phyloP scores from a whole-genome alignment of 2,888 invertebrate species.

The Drosophila fulvimacula region DNA sequence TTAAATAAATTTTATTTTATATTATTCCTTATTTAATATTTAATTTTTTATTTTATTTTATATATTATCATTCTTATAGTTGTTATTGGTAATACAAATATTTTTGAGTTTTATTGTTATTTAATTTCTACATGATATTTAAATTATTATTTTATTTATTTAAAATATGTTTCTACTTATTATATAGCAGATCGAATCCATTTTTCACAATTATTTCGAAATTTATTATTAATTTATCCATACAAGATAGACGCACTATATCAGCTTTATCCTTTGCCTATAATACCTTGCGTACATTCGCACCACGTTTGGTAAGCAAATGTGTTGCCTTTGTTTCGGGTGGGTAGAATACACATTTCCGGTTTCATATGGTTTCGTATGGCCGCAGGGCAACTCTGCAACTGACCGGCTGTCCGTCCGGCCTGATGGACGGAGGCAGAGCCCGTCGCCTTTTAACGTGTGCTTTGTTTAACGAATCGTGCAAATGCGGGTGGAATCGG shows the following conservation, averaged over 20 bases:
- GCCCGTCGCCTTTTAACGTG: slow-evolving; percentile 74
- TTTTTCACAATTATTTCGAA: too few relatives aligned
- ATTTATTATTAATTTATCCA: neutral
- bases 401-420: slow-evolving; percentile 53
- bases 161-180: too few relatives aligned
- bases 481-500: slow-evolving; percentile 83
- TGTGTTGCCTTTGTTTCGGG: slow-evolving; percentile 38
- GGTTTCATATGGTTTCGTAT: slow-evolving; percentile 16
- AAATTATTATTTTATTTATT: too few relatives aligned
- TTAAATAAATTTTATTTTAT: too few relatives aligned
- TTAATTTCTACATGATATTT: too few relatives aligned
- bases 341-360: slow-evolving; percentile 24
- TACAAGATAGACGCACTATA: neutral
- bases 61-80: too few relatives aligned
- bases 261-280: neutral
- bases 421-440: slow-evolving; percentile 8
- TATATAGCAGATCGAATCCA: too few relatives aligned
- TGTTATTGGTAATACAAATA: too few relatives aligned
- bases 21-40: too few relatives aligned
- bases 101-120: too few relatives aligned
- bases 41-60: too few relatives aligned
- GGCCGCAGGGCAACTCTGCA: slow-evolving; percentile 58
- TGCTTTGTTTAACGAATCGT: slow-evolving; percentile 85
- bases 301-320: slow-evolving; percentile 42
- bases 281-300: neutral